A percentile compares a stretch with the other conserved stretches of the same genome.
phyloP scores from a whole-genome alignment of 2,888 invertebrate species.

The Drosophila koepferae region DNA sequence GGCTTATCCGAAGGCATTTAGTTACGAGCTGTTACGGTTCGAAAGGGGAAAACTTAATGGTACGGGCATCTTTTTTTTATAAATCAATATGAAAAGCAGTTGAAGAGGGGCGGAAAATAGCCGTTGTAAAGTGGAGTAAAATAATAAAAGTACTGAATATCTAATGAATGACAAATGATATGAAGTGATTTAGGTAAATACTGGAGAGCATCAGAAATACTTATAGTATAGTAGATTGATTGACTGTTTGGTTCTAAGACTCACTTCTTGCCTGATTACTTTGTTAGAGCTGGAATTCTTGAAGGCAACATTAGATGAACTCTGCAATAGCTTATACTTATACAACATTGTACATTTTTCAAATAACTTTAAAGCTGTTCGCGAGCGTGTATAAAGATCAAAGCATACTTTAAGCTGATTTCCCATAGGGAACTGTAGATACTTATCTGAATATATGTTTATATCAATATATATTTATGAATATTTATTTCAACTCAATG shows the following conservation, averaged over 20 bases:
- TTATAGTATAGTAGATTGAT: too few relatives aligned
- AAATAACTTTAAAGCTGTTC: neutral
- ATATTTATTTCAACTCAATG: neutral
- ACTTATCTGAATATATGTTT: neutral
- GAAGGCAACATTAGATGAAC: too few relatives aligned
- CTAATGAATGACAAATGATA: too few relatives aligned
- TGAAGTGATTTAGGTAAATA: too few relatives aligned
- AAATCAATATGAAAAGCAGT: neutral
- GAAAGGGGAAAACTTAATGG: neutral
- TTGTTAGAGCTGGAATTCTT: too few relatives aligned
- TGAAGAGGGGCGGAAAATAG: neutral
- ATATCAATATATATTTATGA: neutral
- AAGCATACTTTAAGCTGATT: constrained; percentile 26
- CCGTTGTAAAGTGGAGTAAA: neutral
- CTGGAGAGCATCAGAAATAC: too few relatives aligned
- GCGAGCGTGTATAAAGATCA: neutral
- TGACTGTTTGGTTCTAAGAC: too few relatives aligned
- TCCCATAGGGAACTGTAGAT: neutral
- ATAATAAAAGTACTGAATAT: too few relatives aligned
- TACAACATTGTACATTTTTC: too few relatives aligned
- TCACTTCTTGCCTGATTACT: too few relatives aligned
- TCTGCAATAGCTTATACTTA: too few relatives aligned
- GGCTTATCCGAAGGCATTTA: constrained; percentile 2
- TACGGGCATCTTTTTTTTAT: neutral
- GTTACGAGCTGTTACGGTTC: neutral